These are phyloP conservation scores for Ichneumoninae sp. DNA, from an alignment of 2,888 invertebrate species.

Conservation along the genomic window DNA sequence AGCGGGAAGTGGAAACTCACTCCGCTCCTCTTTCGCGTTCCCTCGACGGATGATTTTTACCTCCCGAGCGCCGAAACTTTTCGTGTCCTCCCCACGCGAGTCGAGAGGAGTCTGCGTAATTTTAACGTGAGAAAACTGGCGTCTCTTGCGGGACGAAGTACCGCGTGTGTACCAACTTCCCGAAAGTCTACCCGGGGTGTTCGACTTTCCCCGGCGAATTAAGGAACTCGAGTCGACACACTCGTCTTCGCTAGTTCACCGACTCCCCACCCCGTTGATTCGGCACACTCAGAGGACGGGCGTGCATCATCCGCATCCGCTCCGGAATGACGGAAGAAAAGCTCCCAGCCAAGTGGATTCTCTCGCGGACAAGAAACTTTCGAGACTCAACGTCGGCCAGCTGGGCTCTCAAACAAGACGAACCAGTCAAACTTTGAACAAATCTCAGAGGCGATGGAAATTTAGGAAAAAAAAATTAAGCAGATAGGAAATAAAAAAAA, in stretches of 20 bases:
- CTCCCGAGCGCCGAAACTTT: conserved; percentile 12
- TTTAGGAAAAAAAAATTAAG: too few species aligned
- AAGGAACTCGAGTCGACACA: conserved; percentile 55
- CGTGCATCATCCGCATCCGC: conserved; percentile 17
- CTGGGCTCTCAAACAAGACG: conserved; percentile 2
- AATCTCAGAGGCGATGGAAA: not conserved
- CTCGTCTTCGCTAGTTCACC: conserved; percentile 34
- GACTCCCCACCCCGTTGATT: conserved; percentile 21
- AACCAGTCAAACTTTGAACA: not conserved
- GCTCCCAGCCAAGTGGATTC: conserved; percentile 21
- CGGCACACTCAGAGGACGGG: conserved; percentile 12
- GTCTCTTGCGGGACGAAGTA: not conserved
- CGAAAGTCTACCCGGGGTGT: conserved; percentile 16
- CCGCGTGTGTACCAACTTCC: conserved; percentile 11
- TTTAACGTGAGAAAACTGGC: conserved; percentile 4
- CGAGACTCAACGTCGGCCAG: not conserved
- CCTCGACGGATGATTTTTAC: conserved; percentile 8
- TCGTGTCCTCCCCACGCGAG: not conserved
- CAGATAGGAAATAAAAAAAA: too few species aligned
- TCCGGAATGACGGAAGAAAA: conserved; percentile 16
- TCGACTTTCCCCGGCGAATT: conserved; percentile 38
- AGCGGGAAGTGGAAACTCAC: conserved; percentile 23
- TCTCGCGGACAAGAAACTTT: conserved; percentile 16
- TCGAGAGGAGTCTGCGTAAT: not conserved
- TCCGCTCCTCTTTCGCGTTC: not conserved